Conservation (phyloP, 1,140 invertebrate genomes). For the Pollicipes pollicipes region DNA sequence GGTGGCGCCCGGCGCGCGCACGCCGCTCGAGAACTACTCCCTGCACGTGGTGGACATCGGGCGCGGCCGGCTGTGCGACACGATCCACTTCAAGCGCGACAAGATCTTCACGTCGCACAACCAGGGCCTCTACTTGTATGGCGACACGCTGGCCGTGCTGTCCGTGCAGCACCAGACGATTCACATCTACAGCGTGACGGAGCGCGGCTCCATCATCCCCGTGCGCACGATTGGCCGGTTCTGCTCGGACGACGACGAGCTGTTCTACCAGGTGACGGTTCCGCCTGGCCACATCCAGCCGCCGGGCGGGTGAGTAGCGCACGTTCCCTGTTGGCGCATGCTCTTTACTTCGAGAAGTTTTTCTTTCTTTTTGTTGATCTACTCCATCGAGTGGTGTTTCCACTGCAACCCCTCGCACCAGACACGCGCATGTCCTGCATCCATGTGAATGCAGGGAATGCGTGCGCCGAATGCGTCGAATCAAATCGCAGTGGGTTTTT, state of each 20-base stretch:
- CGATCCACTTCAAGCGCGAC: constrained; percentile 65
- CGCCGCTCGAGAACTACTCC: constrained; percentile 75
- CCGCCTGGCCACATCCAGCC: constrained; percentile 8
- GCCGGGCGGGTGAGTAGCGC: not conserved
- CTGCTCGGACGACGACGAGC: constrained; percentile 76
- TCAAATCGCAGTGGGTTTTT: too few species aligned
- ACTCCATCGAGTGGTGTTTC: too few species aligned
- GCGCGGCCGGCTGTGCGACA: constrained; percentile 60
- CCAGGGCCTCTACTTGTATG: constrained; percentile 86
- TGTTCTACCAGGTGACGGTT: constrained; percentile 31
- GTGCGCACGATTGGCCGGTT: constrained; percentile 70
- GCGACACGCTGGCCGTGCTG: constrained; percentile 73
- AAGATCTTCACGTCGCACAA: constrained; percentile 92
- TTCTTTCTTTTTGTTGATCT: too few species aligned
- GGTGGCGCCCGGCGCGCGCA: constrained; percentile 64
- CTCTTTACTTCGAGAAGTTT: too few species aligned
- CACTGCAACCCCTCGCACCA: too few species aligned
- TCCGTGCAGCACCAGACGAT: constrained; percentile 94
- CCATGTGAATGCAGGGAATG: too few species aligned
- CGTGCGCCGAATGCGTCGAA: too few species aligned
- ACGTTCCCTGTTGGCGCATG: too few species aligned
- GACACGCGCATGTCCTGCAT: too few species aligned
- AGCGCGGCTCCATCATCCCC: constrained; percentile 60
- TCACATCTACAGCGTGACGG: constrained; percentile 72
- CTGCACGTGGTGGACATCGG: constrained; percentile 72